Conservation (phyloP, 2,113 vertebrate genomes). For the Sminthopsis crassicaudata region DNA sequence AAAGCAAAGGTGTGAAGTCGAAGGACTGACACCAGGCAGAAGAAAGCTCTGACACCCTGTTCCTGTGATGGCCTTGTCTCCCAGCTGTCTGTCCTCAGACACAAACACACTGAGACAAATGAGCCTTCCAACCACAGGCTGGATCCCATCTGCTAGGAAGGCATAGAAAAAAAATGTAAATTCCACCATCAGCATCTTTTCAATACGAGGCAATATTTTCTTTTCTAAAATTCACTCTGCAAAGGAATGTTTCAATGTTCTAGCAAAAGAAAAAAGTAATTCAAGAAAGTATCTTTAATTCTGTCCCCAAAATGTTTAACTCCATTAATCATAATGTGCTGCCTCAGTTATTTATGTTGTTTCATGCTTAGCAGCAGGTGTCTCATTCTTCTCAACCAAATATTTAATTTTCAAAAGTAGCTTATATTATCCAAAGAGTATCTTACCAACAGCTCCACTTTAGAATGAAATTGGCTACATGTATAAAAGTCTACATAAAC, state of each 20-base stretch:
- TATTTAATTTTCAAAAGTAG: not conserved
- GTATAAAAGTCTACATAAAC: constrained; percentile 43
- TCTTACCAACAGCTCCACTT: constrained; percentile 23
- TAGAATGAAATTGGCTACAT: constrained; percentile 46
- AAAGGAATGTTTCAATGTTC: not conserved
- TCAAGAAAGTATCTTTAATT: not conserved
- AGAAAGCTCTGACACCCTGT: constrained; percentile 23
- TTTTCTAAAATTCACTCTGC: not conserved
- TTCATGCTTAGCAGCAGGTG: rapidly evolving
- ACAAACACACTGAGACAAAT: not conserved
- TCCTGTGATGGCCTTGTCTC: not conserved
- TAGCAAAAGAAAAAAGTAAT: not conserved
- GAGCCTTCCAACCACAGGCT: constrained; percentile 1
- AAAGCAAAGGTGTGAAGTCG: constrained; percentile 27
- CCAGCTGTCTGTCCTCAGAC: constrained; percentile 13
- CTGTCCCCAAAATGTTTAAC: not conserved
- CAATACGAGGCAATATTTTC: constrained; percentile 16
- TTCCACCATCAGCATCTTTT: not conserved
- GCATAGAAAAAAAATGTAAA: not conserved
- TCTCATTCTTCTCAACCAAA: not conserved
- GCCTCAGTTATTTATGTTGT: not conserved
- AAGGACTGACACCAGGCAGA: constrained; percentile 2
- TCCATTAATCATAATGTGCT: not conserved
- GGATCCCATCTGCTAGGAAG: not conserved
- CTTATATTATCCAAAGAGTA: constrained; percentile 10